Evolutionary conservation across 2,797 vertebrate genomes (phyloP).

Genomic region (Fundulus diaphanus): DNA sequence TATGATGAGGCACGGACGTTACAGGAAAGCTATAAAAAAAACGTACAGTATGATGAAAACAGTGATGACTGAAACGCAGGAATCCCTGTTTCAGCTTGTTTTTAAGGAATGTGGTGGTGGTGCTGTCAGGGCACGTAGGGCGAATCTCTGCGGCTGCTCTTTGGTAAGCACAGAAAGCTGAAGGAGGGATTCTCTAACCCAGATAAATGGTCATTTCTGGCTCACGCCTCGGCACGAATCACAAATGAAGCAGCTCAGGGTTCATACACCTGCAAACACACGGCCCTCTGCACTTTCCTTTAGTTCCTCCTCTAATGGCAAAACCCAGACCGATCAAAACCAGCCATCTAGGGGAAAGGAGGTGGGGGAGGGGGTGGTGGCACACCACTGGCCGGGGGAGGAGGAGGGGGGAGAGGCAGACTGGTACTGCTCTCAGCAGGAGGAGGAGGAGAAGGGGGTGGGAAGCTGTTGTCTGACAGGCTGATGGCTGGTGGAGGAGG

Average conservation of each 20-base stretch:
- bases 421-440: neutral
- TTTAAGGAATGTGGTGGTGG: slow-evolving; percentile 62
- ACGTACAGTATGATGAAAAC: neutral
- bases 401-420: slow-evolving; percentile 28
- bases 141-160: slow-evolving; percentile 7
- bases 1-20: slow-evolving; percentile 2
- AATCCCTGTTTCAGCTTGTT: slow-evolving; percentile 66
- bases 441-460: slow-evolving; percentile 25
- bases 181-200: slow-evolving; percentile 15
- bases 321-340: neutral
- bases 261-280: no score
- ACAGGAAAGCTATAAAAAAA: neutral
- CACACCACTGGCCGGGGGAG: slow-evolving; percentile 9
- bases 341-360: neutral
- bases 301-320: neutral
- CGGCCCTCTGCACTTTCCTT: neutral
- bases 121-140: slow-evolving; percentile 60
- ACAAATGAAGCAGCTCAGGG: slow-evolving; percentile 13
- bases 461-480: neutral
- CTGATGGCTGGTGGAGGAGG: neutral
- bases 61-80: slow-evolving; percentile 5
- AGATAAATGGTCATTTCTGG: slow-evolving; percentile 13
- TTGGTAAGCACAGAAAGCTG: slow-evolving; percentile 12
- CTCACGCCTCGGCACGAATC: neutral
- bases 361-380: slow-evolving; percentile 50